A percentile compares a stretch with the other conserved stretches of the same genome.
Conservation (phyloP, 2,888 invertebrate genomes). For the Horisme vitalbata region DNA sequence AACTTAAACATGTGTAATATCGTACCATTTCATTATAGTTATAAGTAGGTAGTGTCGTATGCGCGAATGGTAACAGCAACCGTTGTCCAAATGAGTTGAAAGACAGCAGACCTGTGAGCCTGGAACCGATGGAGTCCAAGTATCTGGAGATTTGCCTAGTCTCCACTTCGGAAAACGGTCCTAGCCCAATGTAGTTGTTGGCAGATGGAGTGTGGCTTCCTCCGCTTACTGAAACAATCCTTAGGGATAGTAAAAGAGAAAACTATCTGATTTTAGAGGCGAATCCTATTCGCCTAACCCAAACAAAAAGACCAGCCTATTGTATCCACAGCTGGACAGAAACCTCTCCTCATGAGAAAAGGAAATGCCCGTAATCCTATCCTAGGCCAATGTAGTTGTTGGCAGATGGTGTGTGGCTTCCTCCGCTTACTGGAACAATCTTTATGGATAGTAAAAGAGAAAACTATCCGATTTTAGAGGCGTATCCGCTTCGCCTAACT, state of each 20-base stretch:
- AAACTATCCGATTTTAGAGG: not conserved
- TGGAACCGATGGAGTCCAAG: constrained; percentile 60
- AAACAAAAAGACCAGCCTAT: too few relatives aligned
- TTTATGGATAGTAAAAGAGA: not conserved
- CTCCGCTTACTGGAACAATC: constrained; percentile 73
- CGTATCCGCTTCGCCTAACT: too few relatives aligned
- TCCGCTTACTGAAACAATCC: constrained; percentile 72
- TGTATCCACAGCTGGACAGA: too few relatives aligned
- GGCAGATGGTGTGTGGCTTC: constrained; percentile 61
- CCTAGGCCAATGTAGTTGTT: constrained; percentile 76
- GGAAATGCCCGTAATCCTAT: constrained; percentile 84
- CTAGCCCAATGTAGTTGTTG: constrained; percentile 75
- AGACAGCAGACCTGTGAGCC: constrained; percentile 80
- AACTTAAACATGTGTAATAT: too few relatives aligned
- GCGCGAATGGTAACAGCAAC: constrained; percentile 83
- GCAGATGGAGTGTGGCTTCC: constrained; percentile 64
- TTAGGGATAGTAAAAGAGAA: not conserved
- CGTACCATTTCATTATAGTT: constrained; percentile 75
- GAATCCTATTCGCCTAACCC: too few relatives aligned
- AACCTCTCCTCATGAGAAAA: too few relatives aligned
- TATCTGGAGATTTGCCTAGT: constrained; percentile 71
- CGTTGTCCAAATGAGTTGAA: constrained; percentile 86
- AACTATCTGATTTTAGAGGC: not conserved
- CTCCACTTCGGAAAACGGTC: constrained; percentile 83
- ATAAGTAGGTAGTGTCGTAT: constrained; percentile 57